Conservation (phyloP, 2,797 vertebrate genomes). For the Protosalanx chinensis region DNA sequence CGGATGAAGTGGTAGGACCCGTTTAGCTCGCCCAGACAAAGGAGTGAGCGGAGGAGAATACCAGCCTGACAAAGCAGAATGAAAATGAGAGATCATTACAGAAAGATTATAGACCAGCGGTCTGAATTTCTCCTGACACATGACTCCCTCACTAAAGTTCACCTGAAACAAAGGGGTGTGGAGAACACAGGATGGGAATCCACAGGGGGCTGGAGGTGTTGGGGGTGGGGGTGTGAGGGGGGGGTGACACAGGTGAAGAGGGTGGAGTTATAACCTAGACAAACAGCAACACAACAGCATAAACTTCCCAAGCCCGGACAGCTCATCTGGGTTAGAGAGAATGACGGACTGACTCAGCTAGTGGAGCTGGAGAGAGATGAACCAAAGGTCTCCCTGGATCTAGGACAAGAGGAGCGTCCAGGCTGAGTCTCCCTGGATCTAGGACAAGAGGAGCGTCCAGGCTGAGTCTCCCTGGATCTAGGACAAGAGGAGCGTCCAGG, state of each 20-base stretch:
- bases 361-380: slow-evolving; percentile 30
- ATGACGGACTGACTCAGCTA: slow-evolving; percentile 42
- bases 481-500: slow-evolving; percentile 13
- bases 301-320: slow-evolving; percentile 50
- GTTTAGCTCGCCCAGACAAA: slow-evolving; percentile 56
- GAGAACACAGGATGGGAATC: neutral
- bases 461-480: too few species aligned
- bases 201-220: neutral
- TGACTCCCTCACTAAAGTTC: neutral
- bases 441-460: slow-evolving; percentile 13
- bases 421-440: too few species aligned
- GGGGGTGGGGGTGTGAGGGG: slow-evolving; percentile 12
- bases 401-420: slow-evolving; percentile 13
- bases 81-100: neutral
- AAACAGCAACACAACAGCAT: slow-evolving; percentile 49
- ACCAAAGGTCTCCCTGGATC: neutral
- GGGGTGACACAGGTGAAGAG: slow-evolving; percentile 40
- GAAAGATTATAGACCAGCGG: neutral
- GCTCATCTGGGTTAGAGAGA: slow-evolving; percentile 34
- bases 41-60: slow-evolving; percentile 5
- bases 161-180: neutral
- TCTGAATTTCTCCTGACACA: neutral
- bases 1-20: slow-evolving; percentile 50
- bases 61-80: slow-evolving; percentile 17
- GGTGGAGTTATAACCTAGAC: slow-evolving; percentile 64